Percentiles rank a stretch among this genome's conserved stretches.
phyloP scores from a whole-genome alignment of 2,797 vertebrate genomes.

The Channa striata region DNA sequence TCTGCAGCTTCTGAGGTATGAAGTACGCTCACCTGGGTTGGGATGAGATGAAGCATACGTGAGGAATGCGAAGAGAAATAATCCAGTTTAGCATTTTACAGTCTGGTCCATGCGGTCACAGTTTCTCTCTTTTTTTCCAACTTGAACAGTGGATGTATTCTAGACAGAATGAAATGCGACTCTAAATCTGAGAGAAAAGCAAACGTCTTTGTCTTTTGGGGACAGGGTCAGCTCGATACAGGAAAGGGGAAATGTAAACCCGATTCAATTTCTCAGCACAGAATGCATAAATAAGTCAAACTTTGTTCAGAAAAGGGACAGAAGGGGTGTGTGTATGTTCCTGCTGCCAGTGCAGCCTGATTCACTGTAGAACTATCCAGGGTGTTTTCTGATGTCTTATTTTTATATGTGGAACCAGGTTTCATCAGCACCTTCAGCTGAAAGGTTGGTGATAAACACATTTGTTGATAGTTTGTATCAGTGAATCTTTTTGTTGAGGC shows the following conservation, averaged over 20 bases:
- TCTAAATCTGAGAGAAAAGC: neutral
- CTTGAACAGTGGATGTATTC: neutral
- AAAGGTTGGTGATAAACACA: neutral
- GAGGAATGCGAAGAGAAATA: neutral
- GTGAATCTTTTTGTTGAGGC: too few relatives aligned
- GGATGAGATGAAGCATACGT: conserved; percentile 10
- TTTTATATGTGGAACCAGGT: neutral
- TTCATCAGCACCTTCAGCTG: neutral
- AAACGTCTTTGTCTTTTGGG: conserved; percentile 6
- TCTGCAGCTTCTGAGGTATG: conserved; percentile 86
- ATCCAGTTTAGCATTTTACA: neutral
- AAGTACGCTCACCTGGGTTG: conserved; percentile 88
- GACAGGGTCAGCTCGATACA: conserved; percentile 26
- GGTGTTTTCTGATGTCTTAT: neutral
- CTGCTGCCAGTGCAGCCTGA: neutral
- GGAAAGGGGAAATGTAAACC: conserved; percentile 26
- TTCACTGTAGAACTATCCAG: conserved; percentile 2
- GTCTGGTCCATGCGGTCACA: neutral
- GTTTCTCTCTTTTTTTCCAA: neutral
- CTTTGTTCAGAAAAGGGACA: conserved; percentile 2
- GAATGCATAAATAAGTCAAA: conserved; percentile 32
- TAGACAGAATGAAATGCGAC: neutral
- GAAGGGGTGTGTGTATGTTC: conserved; percentile 2
- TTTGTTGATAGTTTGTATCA: neutral
- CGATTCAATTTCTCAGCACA: conserved; percentile 16